Percentiles rank a stretch among this genome's conserved stretches.
These are phyloP conservation scores for Halcyon malimbica DNA, from an alignment of 2,113 vertebrate species.

Conservation along the genomic window DNA sequence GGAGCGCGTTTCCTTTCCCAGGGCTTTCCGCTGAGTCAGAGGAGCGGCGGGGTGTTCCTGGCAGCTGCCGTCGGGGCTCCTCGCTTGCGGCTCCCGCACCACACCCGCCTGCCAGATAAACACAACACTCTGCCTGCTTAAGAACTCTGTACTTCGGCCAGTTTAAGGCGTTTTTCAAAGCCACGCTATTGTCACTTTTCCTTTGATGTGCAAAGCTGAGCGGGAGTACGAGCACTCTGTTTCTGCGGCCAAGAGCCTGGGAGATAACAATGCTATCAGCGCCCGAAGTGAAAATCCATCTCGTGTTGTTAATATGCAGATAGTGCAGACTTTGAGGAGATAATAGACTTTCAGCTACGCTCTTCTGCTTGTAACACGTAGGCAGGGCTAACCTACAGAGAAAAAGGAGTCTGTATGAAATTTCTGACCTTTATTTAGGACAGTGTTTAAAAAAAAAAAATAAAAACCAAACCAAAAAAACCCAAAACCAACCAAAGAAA, in stretches of 20 bases:
- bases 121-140: slow-evolving; percentile 22
- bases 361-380: neutral
- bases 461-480: neutral
- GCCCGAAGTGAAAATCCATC: neutral
- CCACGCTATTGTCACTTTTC: neutral
- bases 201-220: slow-evolving; percentile 33
- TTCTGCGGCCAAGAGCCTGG: neutral
- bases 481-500: too few relatives aligned
- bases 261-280: neutral
- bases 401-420: neutral
- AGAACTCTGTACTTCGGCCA: neutral
- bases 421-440: neutral
- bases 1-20: slow-evolving; percentile 75
- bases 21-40: slow-evolving; percentile 69
- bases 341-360: neutral
- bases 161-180: neutral
- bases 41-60: neutral
- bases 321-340: neutral
- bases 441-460: neutral
- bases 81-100: slow-evolving; percentile 14
- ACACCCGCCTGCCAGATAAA: slow-evolving; percentile 47
- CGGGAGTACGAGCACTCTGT: neutral
- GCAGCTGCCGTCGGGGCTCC: neutral
- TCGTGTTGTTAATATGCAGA: slow-evolving; percentile 19
- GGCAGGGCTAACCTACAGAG: neutral